Conservation (phyloP, 2,113 vertebrate species). For the Myrmecobius fasciatus region DNA sequence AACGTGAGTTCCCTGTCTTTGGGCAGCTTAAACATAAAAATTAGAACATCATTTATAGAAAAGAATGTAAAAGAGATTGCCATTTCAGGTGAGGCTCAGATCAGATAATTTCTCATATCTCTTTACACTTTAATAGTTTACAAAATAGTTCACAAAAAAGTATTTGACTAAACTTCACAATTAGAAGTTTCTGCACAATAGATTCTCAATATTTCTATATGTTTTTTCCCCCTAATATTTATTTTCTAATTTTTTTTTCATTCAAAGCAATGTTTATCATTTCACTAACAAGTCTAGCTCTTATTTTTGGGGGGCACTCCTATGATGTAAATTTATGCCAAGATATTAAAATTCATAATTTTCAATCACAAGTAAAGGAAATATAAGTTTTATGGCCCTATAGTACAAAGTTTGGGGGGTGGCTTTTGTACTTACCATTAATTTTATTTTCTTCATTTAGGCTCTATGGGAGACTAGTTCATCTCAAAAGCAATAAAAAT, state of each 20-base stretch:
- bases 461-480: background rate
- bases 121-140: conserved; percentile 27
- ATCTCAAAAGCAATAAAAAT: background rate
- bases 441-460: conserved; percentile 22
- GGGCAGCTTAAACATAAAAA: background rate
- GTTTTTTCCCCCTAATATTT: too few species aligned
- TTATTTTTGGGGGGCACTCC: background rate
- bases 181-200: background rate
- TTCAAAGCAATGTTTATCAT: background rate
- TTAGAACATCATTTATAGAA: background rate
- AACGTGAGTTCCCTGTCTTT: background rate
- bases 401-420: conserved; percentile 10
- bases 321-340: conserved; percentile 1
- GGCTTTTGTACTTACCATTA: conserved; percentile 40
- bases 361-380: conserved; percentile 51
- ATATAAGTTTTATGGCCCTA: conserved; percentile 30
- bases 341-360: conserved; percentile 23
- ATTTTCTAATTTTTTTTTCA: conserved; percentile 2
- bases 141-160: too few species aligned
- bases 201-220: background rate
- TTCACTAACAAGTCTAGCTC: background rate
- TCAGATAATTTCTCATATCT: background rate
- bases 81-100: too few species aligned
- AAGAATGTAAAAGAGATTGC: background rate
- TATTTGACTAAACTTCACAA: background rate